phyloP scores from a whole-genome alignment of 2,113 vertebrate genomes.

The Microcebus jonahi region DNA sequence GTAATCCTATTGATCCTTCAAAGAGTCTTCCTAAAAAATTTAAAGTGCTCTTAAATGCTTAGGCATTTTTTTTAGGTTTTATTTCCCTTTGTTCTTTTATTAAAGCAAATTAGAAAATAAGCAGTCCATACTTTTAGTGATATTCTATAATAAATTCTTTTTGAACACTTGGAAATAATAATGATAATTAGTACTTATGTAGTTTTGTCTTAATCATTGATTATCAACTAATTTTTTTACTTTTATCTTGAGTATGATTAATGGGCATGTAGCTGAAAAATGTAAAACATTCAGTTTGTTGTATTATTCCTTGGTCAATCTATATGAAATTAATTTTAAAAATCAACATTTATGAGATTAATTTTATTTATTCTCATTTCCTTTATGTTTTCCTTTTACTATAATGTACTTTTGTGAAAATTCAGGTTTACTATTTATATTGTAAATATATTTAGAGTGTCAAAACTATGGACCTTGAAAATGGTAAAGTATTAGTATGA shows the following conservation, averaged over 20 bases:
- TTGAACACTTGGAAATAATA: neutral
- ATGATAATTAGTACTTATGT: neutral
- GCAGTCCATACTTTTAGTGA: neutral
- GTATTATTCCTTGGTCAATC: neutral
- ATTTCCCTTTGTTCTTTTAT: neutral
- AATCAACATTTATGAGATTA: neutral
- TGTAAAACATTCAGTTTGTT: neutral
- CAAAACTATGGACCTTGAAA: neutral
- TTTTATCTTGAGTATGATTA: neutral
- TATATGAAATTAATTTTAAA: conserved; percentile 9
- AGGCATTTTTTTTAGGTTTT: neutral
- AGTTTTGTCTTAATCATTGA: neutral
- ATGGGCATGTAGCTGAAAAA: neutral
- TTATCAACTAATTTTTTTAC: neutral
- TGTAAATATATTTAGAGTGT: neutral
- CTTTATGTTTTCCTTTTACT: neutral
- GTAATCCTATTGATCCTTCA: neutral
- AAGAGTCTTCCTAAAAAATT: neutral
- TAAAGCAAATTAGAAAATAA: neutral
- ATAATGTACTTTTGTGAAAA: neutral
- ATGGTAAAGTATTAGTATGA: neutral
- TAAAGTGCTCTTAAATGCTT: neutral
- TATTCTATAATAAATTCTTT: neutral
- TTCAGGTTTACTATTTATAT: neutral
- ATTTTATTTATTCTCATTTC: neutral